Conservation (phyloP, 2,888 invertebrate genomes). For the Chaetogeoica ovagalla region DNA sequence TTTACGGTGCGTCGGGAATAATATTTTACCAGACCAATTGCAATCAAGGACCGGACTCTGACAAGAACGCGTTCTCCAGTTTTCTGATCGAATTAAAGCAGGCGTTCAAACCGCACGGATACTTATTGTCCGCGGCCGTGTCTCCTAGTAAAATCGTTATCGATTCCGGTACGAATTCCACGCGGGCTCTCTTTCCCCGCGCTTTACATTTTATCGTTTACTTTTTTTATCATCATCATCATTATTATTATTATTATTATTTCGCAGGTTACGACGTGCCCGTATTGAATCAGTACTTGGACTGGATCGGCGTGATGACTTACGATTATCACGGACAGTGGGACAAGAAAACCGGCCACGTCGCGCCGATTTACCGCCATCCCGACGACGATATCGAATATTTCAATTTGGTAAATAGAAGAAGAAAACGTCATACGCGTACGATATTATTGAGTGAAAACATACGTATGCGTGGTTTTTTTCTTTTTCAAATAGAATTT, state of each 20-base stretch:
- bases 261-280: constrained; percentile 74
- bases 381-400: constrained; percentile 79
- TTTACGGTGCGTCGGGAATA: no score
- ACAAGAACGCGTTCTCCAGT: constrained; percentile 77
- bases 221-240: no score
- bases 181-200: no score
- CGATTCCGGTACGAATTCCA: constrained; percentile 66
- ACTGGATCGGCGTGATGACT: constrained; percentile 91
- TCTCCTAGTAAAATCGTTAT: constrained; percentile 86
- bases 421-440: neutral
- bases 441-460: neutral
- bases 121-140: constrained; percentile 80
- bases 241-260: no score
- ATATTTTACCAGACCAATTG: constrained; percentile 73
- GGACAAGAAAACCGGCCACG: constrained; percentile 89
- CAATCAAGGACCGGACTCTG: constrained; percentile 79
- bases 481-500: constrained; percentile 67
- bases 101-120: constrained; percentile 69
- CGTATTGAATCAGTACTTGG: constrained; percentile 72
- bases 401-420: constrained; percentile 72
- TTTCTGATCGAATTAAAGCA: constrained; percentile 72
- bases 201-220: no score
- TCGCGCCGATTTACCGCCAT: constrained; percentile 81
- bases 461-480: no score
- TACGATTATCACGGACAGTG: constrained; percentile 91